Conservation (phyloP, 2,113 vertebrate species). For the Castor canadensis region DNA sequence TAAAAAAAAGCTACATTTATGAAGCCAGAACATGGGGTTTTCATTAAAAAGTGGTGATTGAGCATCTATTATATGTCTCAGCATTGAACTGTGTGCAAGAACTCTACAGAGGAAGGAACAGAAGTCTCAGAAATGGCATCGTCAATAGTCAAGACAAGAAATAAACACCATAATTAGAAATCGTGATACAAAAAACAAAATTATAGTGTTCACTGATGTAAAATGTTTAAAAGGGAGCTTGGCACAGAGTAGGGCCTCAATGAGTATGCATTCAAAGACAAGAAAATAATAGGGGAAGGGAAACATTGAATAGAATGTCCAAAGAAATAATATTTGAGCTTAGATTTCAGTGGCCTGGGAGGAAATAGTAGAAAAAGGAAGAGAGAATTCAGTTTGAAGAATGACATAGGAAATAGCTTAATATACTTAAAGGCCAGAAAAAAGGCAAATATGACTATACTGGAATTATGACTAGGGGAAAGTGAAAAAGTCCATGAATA, state of each 20-base stretch:
- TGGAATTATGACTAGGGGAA: accelerated
- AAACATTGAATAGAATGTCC: not conserved
- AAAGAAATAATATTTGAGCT: not conserved
- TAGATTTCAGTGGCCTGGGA: not conserved
- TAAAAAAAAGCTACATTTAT: not conserved
- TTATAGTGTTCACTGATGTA: not conserved
- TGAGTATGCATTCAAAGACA: not conserved
- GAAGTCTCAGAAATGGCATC: not conserved
- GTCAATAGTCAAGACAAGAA: not conserved
- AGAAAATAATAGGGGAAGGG: not conserved
- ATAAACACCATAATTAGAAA: conserved; percentile 18
- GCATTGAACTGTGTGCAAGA: not conserved
- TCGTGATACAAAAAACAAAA: not conserved
- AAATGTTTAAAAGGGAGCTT: not conserved
- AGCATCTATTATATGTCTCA: not conserved
- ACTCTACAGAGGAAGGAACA: not conserved
- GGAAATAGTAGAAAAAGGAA: not conserved
- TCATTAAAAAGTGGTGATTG: not conserved
- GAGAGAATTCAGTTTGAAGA: not conserved
- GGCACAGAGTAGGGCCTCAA: not conserved
- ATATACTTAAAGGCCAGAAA: not conserved
- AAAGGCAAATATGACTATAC: accelerated
- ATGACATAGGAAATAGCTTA: not conserved
- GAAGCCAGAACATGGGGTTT: not conserved
- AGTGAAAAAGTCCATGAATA: not conserved